Base-by-base conservation (phyloP, 2,113 vertebrate species). In the Lichenostomus cassidix region DNA sequence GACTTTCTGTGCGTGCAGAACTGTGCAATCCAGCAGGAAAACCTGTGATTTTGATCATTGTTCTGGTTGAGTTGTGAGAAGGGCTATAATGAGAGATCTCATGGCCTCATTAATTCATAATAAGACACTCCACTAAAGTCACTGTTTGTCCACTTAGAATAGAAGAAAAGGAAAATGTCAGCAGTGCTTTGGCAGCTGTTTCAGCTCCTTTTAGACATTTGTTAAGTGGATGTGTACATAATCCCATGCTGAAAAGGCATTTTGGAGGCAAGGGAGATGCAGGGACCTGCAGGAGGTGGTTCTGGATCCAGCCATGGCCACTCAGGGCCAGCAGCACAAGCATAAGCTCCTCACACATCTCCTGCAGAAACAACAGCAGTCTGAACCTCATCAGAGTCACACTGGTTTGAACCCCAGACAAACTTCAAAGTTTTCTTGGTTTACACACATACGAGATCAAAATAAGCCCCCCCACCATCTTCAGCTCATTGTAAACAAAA, bases 211-310 rank as follows among this genome's bases (percentile, higher is more conserved):
- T 81, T 13, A 78, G 74, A 27, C 27, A 39, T 65, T 59, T 41
- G 27, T 12, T 44, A 64, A 75, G 81, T 42, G 44, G 79, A 78
- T 4, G 24, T 49, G 56, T 52, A 42, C 16, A 4, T 17, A 75
- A 59, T 28, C 39, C 60, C 19, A 29, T 2, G n/a, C 33, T 1
- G 0, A 18, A 78, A 87, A 4, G 17, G 33, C 24, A 39, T n/a
- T 47, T 58, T 0, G 1, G 65, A 28, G 50, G 44, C 63, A 77
- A 88, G 42, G 41, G 33, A 55, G 20, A 44, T 7, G 69, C 60
- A 25, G 49, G 0, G 0, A 42, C 33, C 35, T 3, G 3, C 0
- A 0, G 85, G 69, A 89, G 11, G 15, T 49, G 33, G 55, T 25
- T 62, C 41, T 11, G 29, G 65, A 24, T 23, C 42, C 3, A 8